Evolutionary conservation across 2,888 invertebrate genomes (phyloP).

Genomic region (Elegia similella): DNA sequence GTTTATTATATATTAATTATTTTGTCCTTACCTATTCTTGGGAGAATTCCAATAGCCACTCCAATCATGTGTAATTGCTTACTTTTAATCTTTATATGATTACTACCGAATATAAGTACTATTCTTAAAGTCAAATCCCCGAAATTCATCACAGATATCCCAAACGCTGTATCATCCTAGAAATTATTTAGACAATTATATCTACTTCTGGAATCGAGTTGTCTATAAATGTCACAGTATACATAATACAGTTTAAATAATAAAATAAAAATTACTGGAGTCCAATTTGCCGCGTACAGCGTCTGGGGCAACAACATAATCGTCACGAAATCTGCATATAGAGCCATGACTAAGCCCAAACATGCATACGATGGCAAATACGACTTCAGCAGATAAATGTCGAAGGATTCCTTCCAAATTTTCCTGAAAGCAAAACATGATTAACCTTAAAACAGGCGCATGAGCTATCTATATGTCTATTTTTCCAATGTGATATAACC

Average conservation of each 20-base stretch:
- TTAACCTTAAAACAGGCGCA: no score
- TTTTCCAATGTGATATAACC: no score
- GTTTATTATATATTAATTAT: background rate
- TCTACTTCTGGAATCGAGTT: no score
- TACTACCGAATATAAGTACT: background rate
- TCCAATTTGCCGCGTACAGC: background rate
- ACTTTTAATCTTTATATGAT: background rate
- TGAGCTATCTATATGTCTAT: no score
- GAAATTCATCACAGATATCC: background rate
- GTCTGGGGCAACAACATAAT: background rate
- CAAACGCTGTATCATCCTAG: constrained; percentile 1
- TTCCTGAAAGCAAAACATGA: background rate
- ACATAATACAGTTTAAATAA: no score
- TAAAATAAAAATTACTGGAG: constrained; percentile 2
- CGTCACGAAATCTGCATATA: background rate
- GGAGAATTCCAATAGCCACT: background rate
- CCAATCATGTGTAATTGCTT: constrained; percentile 8
- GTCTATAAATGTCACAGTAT: no score
- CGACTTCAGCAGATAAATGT: background rate
- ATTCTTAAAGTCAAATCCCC: background rate
- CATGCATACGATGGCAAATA: constrained; percentile 4
- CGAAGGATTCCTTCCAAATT: background rate
- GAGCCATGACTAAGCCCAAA: background rate
- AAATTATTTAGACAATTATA: background rate
- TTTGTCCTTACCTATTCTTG: constrained; percentile 9